Conservation (phyloP, 2,113 vertebrate genomes). For the Ceuthmochares aereus region DNA sequence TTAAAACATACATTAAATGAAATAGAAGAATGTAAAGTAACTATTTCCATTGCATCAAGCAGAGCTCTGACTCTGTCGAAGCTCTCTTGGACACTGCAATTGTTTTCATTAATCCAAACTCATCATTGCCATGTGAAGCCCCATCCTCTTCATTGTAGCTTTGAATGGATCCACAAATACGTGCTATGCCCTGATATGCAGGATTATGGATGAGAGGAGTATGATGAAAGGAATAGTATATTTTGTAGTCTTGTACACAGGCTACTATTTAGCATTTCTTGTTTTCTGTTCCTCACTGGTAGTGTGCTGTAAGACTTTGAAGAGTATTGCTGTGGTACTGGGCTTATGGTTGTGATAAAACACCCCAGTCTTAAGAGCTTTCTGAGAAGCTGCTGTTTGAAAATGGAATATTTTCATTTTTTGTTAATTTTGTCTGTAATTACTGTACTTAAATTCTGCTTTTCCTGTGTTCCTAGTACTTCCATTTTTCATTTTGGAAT, state of each 20-base stretch:
- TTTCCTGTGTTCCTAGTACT: background rate
- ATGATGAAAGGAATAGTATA: background rate
- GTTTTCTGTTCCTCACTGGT: background rate
- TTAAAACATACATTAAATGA: background rate
- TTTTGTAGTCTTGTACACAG: background rate
- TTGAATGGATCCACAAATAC: background rate
- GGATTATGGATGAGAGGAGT: background rate
- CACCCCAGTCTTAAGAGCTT: background rate
- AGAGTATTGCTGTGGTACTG: background rate
- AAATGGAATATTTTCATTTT: background rate
- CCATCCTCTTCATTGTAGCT: background rate
- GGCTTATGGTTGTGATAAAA: background rate
- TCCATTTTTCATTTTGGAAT: background rate
- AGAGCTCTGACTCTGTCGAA: background rate
- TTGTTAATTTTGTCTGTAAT: background rate
- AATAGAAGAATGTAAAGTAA: background rate
- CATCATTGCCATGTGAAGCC: fast-evolving
- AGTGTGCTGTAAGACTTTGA: background rate
- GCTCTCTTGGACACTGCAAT: background rate
- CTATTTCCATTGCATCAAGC: background rate
- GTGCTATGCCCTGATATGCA: background rate
- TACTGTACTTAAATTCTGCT: background rate
- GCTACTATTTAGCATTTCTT: background rate
- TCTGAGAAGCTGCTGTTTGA: background rate
- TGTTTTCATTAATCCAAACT: background rate